Conservation (phyloP, 1,140 invertebrate species). For the Lepidurus couesii region DNA sequence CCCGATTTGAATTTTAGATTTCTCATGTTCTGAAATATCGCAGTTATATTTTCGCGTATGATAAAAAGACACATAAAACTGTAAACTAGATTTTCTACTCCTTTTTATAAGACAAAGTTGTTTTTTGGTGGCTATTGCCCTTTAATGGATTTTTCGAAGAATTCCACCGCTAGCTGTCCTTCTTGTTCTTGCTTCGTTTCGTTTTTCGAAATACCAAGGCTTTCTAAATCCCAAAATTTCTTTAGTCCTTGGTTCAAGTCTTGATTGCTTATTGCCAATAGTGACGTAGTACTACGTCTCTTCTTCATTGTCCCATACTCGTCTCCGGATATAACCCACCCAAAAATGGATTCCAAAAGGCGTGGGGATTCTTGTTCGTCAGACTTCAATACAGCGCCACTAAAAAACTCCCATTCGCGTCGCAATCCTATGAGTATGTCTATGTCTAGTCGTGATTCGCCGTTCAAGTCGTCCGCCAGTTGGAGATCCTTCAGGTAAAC, state of each 20-base stretch:
- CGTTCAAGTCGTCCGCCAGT: neutral
- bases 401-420: neutral
- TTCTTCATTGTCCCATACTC: neutral
- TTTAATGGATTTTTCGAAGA: conserved; percentile 7
- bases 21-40: too few relatives aligned
- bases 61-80: too few relatives aligned
- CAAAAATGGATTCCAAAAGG: neutral
- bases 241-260: neutral
- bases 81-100: too few relatives aligned
- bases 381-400: neutral
- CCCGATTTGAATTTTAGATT: too few relatives aligned
- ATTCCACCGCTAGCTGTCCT: neutral
- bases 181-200: neutral
- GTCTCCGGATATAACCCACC: neutral
- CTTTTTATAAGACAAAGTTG: too few relatives aligned
- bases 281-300: neutral
- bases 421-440: conserved; percentile 5
- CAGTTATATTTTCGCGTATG: too few relatives aligned
- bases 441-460: neutral
- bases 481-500: conserved; percentile 5
- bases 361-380: neutral
- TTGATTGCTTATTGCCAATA: neutral
- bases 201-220: conserved; percentile 1
- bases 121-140: too few relatives aligned
- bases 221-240: neutral